phyloP scores from a whole-genome alignment of 2,888 invertebrate species.

The Drepana falcataria region DNA sequence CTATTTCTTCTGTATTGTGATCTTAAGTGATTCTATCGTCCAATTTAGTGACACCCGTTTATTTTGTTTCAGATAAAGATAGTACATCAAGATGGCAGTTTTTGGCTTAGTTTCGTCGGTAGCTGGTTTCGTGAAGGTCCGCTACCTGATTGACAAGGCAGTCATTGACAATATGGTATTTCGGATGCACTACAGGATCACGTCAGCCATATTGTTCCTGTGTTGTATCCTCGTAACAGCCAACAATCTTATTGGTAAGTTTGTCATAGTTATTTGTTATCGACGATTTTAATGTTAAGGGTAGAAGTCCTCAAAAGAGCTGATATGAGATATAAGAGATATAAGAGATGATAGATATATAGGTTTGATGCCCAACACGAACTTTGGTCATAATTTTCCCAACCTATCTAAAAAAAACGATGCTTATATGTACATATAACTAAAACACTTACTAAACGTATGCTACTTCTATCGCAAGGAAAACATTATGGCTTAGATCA shows the following conservation, averaged over 20 bases:
- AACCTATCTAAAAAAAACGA: no score
- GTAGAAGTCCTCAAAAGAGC: no score
- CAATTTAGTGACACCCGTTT: conserved; percentile 9
- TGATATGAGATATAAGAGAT: no score
- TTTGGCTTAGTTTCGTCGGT: conserved; percentile 92
- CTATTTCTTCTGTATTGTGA: conserved; percentile 1
- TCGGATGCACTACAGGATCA: conserved; percentile 92
- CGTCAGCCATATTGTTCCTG: conserved; percentile 90
- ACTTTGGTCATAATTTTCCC: no score
- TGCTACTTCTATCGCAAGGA: neutral
- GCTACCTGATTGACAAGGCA: conserved; percentile 92
- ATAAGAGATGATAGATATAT: no score
- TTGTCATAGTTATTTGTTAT: neutral
- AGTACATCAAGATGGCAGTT: conserved; percentile 82
- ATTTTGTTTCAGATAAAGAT: conserved; percentile 43
- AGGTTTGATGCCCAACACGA: no score
- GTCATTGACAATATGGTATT: conserved; percentile 94
- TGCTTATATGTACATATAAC: no score
- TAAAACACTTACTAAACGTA: no score
- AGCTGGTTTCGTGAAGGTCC: conserved; percentile 93
- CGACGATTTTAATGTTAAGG: no score
- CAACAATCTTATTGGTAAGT: conserved; percentile 93
- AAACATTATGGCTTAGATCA: neutral
- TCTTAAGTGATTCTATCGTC: conserved; percentile 3
- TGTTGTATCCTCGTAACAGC: conserved; percentile 93